These are phyloP conservation scores for Girardinus metallicus DNA, from an alignment of 2,797 vertebrate genomes.

Conservation along the genomic window DNA sequence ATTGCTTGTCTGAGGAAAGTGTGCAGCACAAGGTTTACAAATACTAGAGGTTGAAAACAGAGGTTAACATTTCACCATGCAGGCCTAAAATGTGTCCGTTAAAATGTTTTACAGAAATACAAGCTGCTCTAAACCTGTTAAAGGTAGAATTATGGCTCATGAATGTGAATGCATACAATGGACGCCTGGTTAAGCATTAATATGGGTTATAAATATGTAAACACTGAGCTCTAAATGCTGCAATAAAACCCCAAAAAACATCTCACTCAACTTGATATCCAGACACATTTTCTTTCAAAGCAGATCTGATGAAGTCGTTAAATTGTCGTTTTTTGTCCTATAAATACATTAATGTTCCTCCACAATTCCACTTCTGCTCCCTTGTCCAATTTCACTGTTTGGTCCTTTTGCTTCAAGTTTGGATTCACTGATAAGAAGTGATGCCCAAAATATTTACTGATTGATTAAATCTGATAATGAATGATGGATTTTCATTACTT, in stretches of 20 bases:
- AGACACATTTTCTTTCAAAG: neutral
- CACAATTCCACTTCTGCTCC: constrained; percentile 22
- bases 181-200: neutral
- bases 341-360: constrained; percentile 46
- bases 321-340: neutral
- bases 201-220: neutral
- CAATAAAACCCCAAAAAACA: neutral
- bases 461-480: constrained; percentile 35
- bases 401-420: constrained; percentile 19
- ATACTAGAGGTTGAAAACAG: neutral
- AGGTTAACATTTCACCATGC: neutral
- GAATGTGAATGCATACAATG: neutral
- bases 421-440: constrained; percentile 45
- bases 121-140: neutral
- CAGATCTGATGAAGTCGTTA: neutral
- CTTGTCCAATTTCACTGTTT: constrained; percentile 31
- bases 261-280: neutral
- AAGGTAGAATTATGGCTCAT: neutral
- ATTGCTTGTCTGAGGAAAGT: neutral
- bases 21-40: neutral
- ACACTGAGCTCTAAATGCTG: neutral
- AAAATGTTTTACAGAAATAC: neutral
- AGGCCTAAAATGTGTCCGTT: neutral
- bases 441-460: constrained; percentile 40
- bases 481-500: constrained; percentile 13